phyloP scores from a whole-genome alignment of 1,140 invertebrate genomes.

The Leptinotarsa defecta region DNA sequence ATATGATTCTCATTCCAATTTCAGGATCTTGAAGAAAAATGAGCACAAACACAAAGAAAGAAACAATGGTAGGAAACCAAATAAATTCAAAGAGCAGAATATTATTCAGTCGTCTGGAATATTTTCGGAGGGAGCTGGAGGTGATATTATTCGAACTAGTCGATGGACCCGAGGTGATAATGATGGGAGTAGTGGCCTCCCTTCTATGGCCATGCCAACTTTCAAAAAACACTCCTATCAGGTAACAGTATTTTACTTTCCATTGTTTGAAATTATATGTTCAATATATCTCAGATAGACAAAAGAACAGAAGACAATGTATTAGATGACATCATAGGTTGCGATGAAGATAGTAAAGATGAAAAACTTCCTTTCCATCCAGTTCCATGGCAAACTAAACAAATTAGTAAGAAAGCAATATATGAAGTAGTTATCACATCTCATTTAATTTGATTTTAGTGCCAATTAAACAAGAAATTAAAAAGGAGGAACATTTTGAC shows the following conservation, averaged over 20 bases:
- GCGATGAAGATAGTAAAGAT: slow-evolving; percentile 37
- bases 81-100: slow-evolving; percentile 28
- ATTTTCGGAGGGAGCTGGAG: slow-evolving; percentile 45
- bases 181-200: slow-evolving; percentile 25
- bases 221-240: slow-evolving; percentile 41
- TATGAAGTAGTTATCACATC: not conserved
- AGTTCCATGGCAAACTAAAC: slow-evolving; percentile 30
- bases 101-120: slow-evolving; percentile 42
- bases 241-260: slow-evolving; percentile 20
- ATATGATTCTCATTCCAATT: slow-evolving; percentile 5
- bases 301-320: slow-evolving; percentile 40
- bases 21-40: slow-evolving; percentile 29
- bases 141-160: slow-evolving; percentile 7
- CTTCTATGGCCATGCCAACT: slow-evolving; percentile 40
- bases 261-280: not conserved
- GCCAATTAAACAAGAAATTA: slow-evolving; percentile 28
- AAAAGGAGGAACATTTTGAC: slow-evolving; percentile 6
- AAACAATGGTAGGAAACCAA: slow-evolving; percentile 26
- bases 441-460: slow-evolving; percentile 26
- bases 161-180: slow-evolving; percentile 13
- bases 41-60: slow-evolving; percentile 33
- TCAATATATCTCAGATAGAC: slow-evolving; percentile 33
- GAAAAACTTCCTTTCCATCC: slow-evolving; percentile 40
- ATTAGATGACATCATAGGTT: slow-evolving; percentile 35
- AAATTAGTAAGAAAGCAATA: slow-evolving; percentile 12